Evolutionary conservation across 2,113 vertebrate genomes (phyloP), one percentile per base, ranked within the genome.

Genomic region (Aspiorhynchus laticeps): DNA sequence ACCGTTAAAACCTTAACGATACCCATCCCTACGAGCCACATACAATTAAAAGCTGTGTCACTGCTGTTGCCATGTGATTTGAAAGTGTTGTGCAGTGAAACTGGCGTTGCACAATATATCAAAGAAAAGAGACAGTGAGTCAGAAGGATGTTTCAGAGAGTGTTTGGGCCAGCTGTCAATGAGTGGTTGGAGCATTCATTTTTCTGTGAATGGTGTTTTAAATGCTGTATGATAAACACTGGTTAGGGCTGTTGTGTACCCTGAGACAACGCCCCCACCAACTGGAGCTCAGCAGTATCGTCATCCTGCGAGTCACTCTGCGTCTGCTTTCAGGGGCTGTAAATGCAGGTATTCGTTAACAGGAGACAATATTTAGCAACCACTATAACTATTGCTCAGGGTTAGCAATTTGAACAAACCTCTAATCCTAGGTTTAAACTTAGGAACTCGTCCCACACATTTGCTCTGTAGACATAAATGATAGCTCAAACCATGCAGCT

Each of bases 141-240:
- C 75, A 78, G 46, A 78, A 28, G 21, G 80, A 48, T 24, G 26
- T 69, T 83, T 19, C 7, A 80, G 36, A 8, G 24, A 59, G 12
- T 61, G 56, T 78, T 78, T 78, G 43, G 12, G 75, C 75, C 46
- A 51, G 75, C 75, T 78, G 73, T 76, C 28, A 59, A 61, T 61
- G 33, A 61, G 11, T 14, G 36, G 56, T 15, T 41, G 19, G 1
- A 41, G 24, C 31, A 33, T 46, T 26, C 2, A 46, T 65, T 65
- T 46, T 28, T 48, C 75, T 78, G 26, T 51, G 75, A 59, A 56
- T 59, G 31, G 19, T 51, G 74, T 28, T 46, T 46, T 80, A 36
- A 59, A 80, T 59, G 41, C 14, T 59, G 51, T 36, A 36, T 59
- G 31, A 80, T 56, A 80, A 53, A 80, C 21, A 56, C 77, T 36